A percentile compares a stretch with the other conserved stretches of the same genome.
These are phyloP conservation scores for Anorthoa munda DNA, from an alignment of 2,888 invertebrate species.

Conservation along the genomic window DNA sequence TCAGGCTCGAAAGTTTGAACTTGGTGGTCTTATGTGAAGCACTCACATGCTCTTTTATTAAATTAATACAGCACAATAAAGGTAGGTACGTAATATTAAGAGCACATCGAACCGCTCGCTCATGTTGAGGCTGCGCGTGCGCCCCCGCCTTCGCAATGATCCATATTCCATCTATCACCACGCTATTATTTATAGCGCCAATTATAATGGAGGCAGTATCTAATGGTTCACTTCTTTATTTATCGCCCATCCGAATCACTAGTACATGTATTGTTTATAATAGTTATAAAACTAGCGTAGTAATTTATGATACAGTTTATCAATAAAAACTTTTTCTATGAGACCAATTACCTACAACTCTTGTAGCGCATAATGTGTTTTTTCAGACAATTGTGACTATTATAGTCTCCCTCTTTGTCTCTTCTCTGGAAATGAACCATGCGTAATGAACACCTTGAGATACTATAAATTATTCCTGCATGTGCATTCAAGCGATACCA, in stretches of 20 bases:
- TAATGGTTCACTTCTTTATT: conserved; percentile 66
- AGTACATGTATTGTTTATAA: conserved; percentile 48
- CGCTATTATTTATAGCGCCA: conserved; percentile 77
- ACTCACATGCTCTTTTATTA: conserved; percentile 43
- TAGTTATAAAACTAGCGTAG: conserved; percentile 37
- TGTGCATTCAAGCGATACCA: conserved; percentile 53
- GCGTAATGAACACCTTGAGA: conserved; percentile 51
- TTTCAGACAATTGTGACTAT: conserved; percentile 9
- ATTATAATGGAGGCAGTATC: conserved; percentile 70
- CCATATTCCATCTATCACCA: conserved; percentile 78
- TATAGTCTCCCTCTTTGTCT: conserved; percentile 50
- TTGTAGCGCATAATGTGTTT: conserved; percentile 8
- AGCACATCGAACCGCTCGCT: conserved; percentile 69
- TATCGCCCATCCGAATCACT: conserved; percentile 50
- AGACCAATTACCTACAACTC: conserved; percentile 13
- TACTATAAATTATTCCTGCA: conserved; percentile 59
- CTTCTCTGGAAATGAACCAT: conserved; percentile 23
- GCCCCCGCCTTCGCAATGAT: conserved; percentile 74
- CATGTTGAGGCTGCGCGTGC: conserved; percentile 70
- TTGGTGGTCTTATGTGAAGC: neutral
- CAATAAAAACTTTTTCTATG: conserved; percentile 47
- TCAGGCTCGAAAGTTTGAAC: too few species aligned
- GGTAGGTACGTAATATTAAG: conserved; percentile 37
- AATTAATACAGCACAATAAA: conserved; percentile 38
- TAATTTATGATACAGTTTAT: conserved; percentile 32